phyloP scores from a whole-genome alignment of 2,797 vertebrate species.

The Gallinago solitaria region DNA sequence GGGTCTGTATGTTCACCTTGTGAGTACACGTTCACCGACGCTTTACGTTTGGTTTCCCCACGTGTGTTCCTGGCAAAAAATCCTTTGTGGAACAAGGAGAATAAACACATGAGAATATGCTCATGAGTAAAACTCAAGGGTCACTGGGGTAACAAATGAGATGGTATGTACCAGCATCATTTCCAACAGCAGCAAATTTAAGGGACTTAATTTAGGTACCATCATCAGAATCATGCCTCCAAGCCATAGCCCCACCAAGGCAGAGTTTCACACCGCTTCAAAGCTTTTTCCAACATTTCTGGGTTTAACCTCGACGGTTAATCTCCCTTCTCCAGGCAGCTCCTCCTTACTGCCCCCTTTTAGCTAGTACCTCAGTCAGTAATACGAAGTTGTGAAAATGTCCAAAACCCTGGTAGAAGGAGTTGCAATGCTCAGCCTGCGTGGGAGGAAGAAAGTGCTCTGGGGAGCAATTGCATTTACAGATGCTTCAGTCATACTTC shows the following conservation, averaged over 20 bases:
- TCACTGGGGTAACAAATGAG: neutral
- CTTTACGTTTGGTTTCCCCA: neutral
- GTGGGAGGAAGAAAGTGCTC: neutral
- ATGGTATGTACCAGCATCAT: neutral
- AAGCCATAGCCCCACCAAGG: neutral
- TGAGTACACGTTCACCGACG: neutral
- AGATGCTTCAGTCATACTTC: neutral
- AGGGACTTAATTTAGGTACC: neutral
- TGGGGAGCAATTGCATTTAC: neutral
- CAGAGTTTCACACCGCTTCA: neutral
- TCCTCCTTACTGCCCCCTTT: neutral
- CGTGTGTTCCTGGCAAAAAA: neutral
- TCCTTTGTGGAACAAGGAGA: neutral
- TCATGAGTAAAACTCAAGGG: neutral
- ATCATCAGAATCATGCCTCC: neutral
- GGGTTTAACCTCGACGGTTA: neutral
- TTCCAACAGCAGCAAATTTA: neutral
- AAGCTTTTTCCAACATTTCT: neutral
- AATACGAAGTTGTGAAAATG: neutral
- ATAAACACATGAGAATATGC: neutral
- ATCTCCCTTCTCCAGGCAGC: neutral
- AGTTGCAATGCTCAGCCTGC: neutral
- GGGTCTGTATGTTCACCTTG: neutral
- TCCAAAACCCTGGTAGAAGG: neutral
- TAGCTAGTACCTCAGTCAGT: neutral